A percentile compares a stretch with the other conserved stretches of the same genome.
These are phyloP conservation scores for Laticauda colubrina DNA, from an alignment of 2,113 vertebrate species.

Conservation along the genomic window DNA sequence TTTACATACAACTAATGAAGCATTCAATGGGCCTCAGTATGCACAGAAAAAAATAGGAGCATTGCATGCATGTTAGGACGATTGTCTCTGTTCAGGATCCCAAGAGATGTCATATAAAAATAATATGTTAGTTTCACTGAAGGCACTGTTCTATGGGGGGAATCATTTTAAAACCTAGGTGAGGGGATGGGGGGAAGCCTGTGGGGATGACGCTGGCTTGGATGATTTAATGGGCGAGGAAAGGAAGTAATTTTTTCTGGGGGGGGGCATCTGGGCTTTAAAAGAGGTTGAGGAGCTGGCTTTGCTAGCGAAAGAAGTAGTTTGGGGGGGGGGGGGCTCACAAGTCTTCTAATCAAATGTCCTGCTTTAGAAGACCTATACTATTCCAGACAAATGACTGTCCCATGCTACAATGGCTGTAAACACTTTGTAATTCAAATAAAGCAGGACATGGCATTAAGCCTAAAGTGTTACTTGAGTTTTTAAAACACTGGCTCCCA, in stretches of 20 bases:
- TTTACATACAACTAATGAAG: constrained; percentile 75
- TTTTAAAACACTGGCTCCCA: not conserved
- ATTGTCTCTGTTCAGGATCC: constrained; percentile 83
- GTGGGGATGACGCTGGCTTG: not conserved
- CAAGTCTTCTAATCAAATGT: no score
- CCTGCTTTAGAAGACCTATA: no score
- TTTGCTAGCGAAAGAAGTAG: not conserved
- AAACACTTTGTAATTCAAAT: not conserved
- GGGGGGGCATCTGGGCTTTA: not conserved
- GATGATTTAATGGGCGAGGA: not conserved
- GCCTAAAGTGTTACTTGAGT: not conserved
- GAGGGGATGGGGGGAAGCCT: constrained; percentile 18
- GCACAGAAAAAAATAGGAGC: constrained; percentile 60
- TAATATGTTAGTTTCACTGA: constrained; percentile 72
- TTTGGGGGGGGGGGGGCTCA: not conserved
- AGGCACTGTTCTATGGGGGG: constrained; percentile 76
- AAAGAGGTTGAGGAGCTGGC: constrained; percentile 4
- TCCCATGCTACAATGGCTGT: no score
- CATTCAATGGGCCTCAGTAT: constrained; percentile 63
- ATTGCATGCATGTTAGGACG: constrained; percentile 66
- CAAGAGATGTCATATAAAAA: constrained; percentile 75
- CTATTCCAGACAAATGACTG: no score
- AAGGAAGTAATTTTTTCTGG: not conserved
- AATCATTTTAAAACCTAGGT: constrained; percentile 56
- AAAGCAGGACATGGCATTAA: not conserved